Percentiles rank a stretch among this genome's conserved stretches.
Evolutionary conservation across 2,888 invertebrate species (phyloP).

Genomic region (Agapostemon virescens): DNA sequence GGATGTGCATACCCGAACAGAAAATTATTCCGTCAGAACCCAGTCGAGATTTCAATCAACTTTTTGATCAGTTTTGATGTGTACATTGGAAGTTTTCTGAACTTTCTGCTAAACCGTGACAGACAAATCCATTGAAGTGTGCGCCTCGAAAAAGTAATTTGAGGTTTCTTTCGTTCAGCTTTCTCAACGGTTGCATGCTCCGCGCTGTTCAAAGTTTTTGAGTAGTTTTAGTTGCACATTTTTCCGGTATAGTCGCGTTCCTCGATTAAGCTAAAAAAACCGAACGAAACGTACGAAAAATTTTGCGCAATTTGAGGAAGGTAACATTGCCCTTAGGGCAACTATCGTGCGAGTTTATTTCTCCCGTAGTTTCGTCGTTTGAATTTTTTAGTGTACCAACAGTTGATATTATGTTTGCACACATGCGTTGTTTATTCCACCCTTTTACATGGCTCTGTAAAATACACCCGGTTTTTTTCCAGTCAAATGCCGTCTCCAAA

Average conservation of each 20-base stretch:
- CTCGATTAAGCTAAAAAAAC: neutral
- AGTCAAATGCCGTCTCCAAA: neutral
- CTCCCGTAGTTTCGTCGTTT: neutral
- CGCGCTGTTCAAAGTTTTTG: neutral
- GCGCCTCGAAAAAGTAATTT: neutral
- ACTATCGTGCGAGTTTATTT: neutral
- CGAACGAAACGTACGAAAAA: neutral
- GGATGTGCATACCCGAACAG: conserved; percentile 20
- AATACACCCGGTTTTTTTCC: neutral
- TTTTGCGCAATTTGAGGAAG: neutral
- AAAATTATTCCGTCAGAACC: conserved; percentile 40
- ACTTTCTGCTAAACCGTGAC: conserved; percentile 12
- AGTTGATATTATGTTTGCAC: conserved; percentile 4
- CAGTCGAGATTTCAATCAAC: conserved; percentile 37
- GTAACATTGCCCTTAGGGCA: neutral
- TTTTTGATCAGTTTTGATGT: conserved; percentile 22
- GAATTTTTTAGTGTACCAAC: neutral
- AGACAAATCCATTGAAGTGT: neutral
- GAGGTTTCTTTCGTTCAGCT: neutral
- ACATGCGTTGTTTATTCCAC: neutral
- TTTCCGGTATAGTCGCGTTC: neutral
- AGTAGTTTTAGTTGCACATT: neutral
- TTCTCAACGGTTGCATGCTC: neutral
- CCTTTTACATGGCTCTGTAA: neutral
- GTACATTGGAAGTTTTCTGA: neutral